These are phyloP conservation scores for Venustoraphidia nigricollis DNA, from an alignment of 2,888 invertebrate species.

Conservation along the genomic window DNA sequence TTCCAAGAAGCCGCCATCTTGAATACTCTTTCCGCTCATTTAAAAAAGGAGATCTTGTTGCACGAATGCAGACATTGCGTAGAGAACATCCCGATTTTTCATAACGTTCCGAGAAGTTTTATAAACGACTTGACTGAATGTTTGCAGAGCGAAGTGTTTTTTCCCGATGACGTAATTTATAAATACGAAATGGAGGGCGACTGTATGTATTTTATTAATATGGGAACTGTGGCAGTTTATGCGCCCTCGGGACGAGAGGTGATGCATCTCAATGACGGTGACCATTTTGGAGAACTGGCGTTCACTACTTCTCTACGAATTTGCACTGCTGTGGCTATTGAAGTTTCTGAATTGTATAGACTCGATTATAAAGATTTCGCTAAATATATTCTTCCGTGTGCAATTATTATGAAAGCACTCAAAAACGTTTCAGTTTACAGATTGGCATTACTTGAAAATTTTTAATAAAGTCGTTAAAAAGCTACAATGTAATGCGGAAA, in stretches of 20 bases:
- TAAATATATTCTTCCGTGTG: no score
- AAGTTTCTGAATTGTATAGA: constrained; percentile 9
- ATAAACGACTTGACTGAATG: constrained; percentile 8
- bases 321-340: constrained; percentile 9
- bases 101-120: constrained; percentile 5
- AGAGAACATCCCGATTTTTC: constrained; percentile 6
- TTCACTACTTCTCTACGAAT: background rate
- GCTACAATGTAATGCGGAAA: no score
- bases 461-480: no score
- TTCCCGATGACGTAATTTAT: constrained; percentile 10
- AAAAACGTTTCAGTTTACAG: no score
- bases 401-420: no score
- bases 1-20: constrained; percentile 5
- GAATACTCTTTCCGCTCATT: constrained; percentile 8
- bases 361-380: no score
- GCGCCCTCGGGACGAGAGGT: constrained; percentile 7
- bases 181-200: constrained; percentile 3
- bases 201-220: constrained; percentile 10
- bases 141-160: constrained; percentile 8
- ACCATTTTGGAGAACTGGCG: constrained; percentile 5
- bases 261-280: constrained; percentile 10
- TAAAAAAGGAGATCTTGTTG: constrained; percentile 10
- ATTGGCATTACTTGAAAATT: no score
- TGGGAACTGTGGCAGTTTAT: constrained; percentile 10
- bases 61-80: constrained; percentile 9